phyloP scores from a whole-genome alignment of 2,888 invertebrate genomes.

The Molanna angustata region DNA sequence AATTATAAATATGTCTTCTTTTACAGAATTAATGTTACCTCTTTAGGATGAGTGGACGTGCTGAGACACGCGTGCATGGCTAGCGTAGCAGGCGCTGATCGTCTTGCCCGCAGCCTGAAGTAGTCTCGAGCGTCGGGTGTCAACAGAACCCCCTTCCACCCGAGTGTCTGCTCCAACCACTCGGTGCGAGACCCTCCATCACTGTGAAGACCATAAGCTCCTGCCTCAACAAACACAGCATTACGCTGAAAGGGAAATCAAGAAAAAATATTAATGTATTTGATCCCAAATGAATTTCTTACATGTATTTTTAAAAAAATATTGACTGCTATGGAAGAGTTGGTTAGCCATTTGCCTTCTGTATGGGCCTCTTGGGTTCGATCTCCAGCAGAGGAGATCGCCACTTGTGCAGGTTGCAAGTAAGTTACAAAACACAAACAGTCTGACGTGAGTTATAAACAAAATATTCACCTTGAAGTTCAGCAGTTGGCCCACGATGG shows the following conservation, averaged over 20 bases:
- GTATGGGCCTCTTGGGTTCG: too few relatives aligned
- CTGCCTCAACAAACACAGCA: constrained; percentile 69
- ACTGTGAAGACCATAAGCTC: constrained; percentile 59
- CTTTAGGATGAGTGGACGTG: constrained; percentile 71
- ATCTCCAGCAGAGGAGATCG: too few relatives aligned
- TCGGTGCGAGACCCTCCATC: constrained; percentile 63
- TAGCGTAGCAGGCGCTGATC: constrained; percentile 56
- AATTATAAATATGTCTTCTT: background rate
- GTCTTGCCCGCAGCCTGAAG: constrained; percentile 58
- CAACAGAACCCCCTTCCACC: constrained; percentile 73
- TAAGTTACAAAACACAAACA: too few relatives aligned
- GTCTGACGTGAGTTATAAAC: too few relatives aligned
- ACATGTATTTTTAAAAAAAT: too few relatives aligned
- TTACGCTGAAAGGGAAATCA: constrained; percentile 50
- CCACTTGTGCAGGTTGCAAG: too few relatives aligned
- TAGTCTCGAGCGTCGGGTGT: constrained; percentile 78
- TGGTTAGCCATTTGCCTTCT: too few relatives aligned
- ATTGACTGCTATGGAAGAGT: too few relatives aligned
- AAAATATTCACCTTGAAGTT: constrained; percentile 48
- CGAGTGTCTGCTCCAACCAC: constrained; percentile 67
- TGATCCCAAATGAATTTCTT: too few relatives aligned
- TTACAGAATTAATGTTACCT: constrained; percentile 47
- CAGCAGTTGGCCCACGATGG: constrained; percentile 48
- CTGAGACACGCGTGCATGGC: constrained; percentile 78
- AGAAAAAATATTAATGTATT: background rate